Conservation (phyloP, 2,888 invertebrate species). For the Drosophila subquinaria region DNA sequence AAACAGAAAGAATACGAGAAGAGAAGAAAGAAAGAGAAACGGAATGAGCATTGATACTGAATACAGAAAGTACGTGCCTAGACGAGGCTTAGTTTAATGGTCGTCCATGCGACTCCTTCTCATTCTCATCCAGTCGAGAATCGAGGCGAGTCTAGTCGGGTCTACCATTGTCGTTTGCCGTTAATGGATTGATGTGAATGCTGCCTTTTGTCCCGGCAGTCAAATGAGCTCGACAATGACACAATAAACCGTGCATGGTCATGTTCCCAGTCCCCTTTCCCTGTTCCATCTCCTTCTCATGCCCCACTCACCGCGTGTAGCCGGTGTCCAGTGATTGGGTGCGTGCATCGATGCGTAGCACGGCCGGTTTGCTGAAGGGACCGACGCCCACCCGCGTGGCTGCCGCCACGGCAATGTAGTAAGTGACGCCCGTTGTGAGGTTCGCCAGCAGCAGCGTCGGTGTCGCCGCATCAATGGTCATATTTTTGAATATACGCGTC, state of each 20-base stretch:
- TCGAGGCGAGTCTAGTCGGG: not conserved
- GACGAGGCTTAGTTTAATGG: slow-evolving; percentile 76
- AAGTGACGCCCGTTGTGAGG: slow-evolving; percentile 92
- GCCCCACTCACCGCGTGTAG: slow-evolving; percentile 80
- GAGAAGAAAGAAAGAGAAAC: slow-evolving; percentile 6
- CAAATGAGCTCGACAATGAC: slow-evolving; percentile 72
- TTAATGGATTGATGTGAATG: slow-evolving; percentile 81
- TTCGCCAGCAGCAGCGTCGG: slow-evolving; percentile 92
- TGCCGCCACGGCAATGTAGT: slow-evolving; percentile 94
- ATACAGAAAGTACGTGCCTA: slow-evolving; percentile 65
- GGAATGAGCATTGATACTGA: slow-evolving; percentile 58
- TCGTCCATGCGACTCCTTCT: slow-evolving; percentile 19
- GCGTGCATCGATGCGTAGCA: slow-evolving; percentile 88
- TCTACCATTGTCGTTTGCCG: slow-evolving; percentile 76
- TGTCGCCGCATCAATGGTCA: slow-evolving; percentile 90
- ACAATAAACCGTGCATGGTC: slow-evolving; percentile 44
- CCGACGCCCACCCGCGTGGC: slow-evolving; percentile 93
- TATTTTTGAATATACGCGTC: slow-evolving; percentile 89
- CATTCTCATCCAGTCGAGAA: not conserved
- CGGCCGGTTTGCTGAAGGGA: slow-evolving; percentile 91
- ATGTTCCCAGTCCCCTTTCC: not conserved
- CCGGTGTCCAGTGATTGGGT: slow-evolving; percentile 86
- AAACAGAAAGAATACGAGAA: slow-evolving; percentile 18
- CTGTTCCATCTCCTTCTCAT: not conserved
- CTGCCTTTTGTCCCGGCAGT: slow-evolving; percentile 65